A percentile compares a stretch with the other conserved stretches of the same genome.
These are phyloP conservation scores for Epirrhoe tristata DNA, from an alignment of 2,888 invertebrate genomes.

Conservation along the genomic window DNA sequence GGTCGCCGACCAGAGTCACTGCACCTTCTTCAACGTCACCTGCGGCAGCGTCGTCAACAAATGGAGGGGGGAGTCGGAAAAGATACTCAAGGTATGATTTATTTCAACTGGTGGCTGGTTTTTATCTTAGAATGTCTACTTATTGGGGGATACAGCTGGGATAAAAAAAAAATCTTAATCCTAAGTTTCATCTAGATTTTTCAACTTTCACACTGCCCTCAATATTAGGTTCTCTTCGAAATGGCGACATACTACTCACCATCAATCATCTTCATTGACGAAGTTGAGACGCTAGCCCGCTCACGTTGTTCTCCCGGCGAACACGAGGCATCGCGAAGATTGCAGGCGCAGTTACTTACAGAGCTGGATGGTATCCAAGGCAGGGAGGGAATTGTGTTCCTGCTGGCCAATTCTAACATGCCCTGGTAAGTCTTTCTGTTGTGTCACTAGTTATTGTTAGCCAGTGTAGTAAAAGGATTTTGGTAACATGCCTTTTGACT, in stretches of 20 bases:
- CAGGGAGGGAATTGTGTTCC: constrained; percentile 88
- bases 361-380: constrained; percentile 92
- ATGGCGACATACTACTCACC: constrained; percentile 94
- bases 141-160: too few species aligned
- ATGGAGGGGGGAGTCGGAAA: constrained; percentile 98
- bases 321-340: constrained; percentile 94
- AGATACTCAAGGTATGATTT: constrained; percentile 90
- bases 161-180: too few species aligned
- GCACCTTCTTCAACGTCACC: constrained; percentile 96
- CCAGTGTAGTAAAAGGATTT: too few species aligned
- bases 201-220: too few species aligned
- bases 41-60: constrained; percentile 96
- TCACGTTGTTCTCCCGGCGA: constrained; percentile 87
- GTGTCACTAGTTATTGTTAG: too few species aligned
- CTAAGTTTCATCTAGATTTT: too few species aligned
- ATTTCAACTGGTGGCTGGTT: too few species aligned
- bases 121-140: too few species aligned
- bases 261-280: constrained; percentile 96
- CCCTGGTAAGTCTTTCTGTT: constrained; percentile 88
- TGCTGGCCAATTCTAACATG: constrained; percentile 95
- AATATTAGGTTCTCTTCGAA: constrained; percentile 92
- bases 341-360: constrained; percentile 95
- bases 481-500: too few species aligned
- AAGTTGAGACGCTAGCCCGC: constrained; percentile 94
- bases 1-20: constrained; percentile 91